Base-by-base conservation (phyloP, 2,888 invertebrate species). In the Polydrusus cervinus region DNA sequence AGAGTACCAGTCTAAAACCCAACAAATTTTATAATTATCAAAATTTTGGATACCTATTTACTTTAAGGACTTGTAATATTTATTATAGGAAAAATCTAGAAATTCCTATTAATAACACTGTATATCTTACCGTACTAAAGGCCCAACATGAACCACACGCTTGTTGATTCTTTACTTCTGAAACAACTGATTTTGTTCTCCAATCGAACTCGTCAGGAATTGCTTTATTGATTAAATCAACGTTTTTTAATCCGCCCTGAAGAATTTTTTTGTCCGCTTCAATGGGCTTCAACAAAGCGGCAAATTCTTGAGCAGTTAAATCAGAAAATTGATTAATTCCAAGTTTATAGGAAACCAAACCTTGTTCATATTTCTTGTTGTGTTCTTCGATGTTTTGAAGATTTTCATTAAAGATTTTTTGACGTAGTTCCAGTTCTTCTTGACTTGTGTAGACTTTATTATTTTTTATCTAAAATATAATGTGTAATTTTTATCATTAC, bases 1-100 rank as follows among this genome's bases (percentile, higher is more conserved):
- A 87, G 72, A 0, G 86, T 81, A 0, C 83, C 86, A 10, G 83
- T 82, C 6, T 79, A 64, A 7, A 40, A 1, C 43, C 16, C 14
- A 49, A 8, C 3, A 30, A 30, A 30, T 30, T 30, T 3, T 30
- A 7, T 30, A 30, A 30, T 30, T 30, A 5, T 30, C 7, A 7
- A 30, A 30, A 30, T 30, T 30, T 7, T 30, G 3, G 3, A 5
- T 30, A 5, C 7, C 7, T 30, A 5, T 30, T 5, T 30, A 30
- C 30, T 5, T 30, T 7, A 30, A 30, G 3, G 3, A 30, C 3
- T 30, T 40, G 3, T 40, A 40, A n/a, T n/a, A n/a, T n/a, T n/a
- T 40, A 13, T 2, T 40, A 40, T 40, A 10, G 9, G 3, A 13
- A 40, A 8, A 40, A 10, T 40, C 3, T 40, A 5, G 7, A 1